Evolutionary conservation across 2,113 vertebrate species (phyloP).

Genomic region (Siniperca knerii): DNA sequence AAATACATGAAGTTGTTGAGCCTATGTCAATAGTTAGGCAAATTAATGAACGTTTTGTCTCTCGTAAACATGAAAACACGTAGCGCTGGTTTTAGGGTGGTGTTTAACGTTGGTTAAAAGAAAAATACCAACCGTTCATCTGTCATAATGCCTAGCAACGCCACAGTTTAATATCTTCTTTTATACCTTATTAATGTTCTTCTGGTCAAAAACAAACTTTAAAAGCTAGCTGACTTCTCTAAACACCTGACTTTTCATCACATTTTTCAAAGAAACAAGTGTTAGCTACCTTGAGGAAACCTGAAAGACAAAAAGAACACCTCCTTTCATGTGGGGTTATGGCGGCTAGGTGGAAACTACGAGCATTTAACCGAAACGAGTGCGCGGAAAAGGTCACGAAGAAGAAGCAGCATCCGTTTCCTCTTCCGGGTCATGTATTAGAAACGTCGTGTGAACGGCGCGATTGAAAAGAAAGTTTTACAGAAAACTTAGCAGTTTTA

Average conservation of each 20-base stretch:
- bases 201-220: background rate
- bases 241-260: background rate
- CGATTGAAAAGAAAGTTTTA: constrained; percentile 62
- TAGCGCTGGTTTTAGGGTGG: too few species aligned
- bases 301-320: fast-evolving
- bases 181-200: too few species aligned
- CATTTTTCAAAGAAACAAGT: background rate
- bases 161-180: background rate
- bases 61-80: too few species aligned
- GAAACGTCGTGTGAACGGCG: constrained; percentile 80
- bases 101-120: background rate
- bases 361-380: background rate
- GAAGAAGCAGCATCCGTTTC: constrained; percentile 47
- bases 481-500: background rate
- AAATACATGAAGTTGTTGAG: background rate
- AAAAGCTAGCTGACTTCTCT: background rate
- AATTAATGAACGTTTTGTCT: too few species aligned
- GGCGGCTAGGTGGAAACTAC: constrained; percentile 24
- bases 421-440: constrained; percentile 70
- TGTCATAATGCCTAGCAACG: background rate
- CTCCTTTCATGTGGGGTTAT: background rate
- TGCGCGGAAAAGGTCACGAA: background rate
- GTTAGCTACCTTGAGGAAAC: background rate
- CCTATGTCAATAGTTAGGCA: background rate
- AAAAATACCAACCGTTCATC: background rate